Evolutionary conservation across 2,888 invertebrate species (phyloP).

Genomic region (Drosophila maculinotata): DNA sequence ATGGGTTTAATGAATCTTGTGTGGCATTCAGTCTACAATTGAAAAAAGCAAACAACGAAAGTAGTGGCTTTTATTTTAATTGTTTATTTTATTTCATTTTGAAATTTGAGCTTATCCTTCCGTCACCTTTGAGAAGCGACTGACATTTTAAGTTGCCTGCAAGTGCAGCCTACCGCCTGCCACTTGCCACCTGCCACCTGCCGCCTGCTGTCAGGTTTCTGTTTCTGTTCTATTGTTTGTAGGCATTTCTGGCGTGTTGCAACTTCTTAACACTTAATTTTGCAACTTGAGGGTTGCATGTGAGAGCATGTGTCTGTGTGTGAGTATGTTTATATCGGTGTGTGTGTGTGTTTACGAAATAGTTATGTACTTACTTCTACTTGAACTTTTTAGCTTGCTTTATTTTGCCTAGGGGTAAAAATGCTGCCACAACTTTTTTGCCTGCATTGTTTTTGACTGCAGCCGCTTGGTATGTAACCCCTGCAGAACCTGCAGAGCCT

Average conservation of each 20-base stretch:
- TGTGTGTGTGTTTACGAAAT: slow-evolving; percentile 68
- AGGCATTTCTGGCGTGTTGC: slow-evolving; percentile 50
- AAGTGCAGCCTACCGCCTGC: slow-evolving; percentile 58
- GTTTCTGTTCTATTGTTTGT: slow-evolving; percentile 38
- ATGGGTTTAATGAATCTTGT: no score
- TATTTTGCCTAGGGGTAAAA: slow-evolving; percentile 54
- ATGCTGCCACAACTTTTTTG: slow-evolving; percentile 69
- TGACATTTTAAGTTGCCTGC: slow-evolving; percentile 68
- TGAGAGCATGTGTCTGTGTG: neutral
- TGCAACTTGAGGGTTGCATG: slow-evolving; percentile 58
- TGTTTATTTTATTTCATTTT: no score
- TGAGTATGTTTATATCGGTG: slow-evolving; percentile 1
- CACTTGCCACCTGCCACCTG: slow-evolving; percentile 19
- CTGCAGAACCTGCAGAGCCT: slow-evolving; percentile 4
- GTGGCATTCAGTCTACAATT: no score
- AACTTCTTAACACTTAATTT: slow-evolving; percentile 65
- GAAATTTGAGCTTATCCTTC: no score
- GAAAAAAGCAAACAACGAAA: no score
- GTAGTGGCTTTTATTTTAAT: no score
- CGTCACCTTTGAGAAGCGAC: slow-evolving; percentile 33
- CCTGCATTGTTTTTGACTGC: slow-evolving; percentile 78
- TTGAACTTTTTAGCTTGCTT: slow-evolving; percentile 71
- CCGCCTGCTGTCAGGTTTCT: slow-evolving; percentile 57
- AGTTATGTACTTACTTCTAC: slow-evolving; percentile 74
- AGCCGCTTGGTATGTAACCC: slow-evolving; percentile 33